A percentile compares a stretch with the other conserved stretches of the same genome.
phyloP scores from a whole-genome alignment of 2,797 vertebrate species.

The Melanotaenia trifasciata region DNA sequence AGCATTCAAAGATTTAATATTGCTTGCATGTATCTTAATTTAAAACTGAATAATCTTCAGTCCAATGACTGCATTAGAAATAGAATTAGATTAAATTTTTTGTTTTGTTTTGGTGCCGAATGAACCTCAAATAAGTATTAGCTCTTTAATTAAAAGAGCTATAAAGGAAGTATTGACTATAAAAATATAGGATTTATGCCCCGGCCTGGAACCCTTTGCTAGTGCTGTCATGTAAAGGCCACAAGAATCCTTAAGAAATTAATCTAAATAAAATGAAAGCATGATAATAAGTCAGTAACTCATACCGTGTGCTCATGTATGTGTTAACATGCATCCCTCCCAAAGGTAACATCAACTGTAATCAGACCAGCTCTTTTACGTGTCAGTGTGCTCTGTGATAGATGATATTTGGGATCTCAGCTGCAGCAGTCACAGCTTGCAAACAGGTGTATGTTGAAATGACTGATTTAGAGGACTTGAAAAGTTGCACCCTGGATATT shows the following conservation, averaged over 20 bases:
- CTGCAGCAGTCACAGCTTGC: conserved; percentile 44
- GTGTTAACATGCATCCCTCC: conserved; percentile 37
- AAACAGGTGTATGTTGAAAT: conserved; percentile 45
- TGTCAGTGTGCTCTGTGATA: conserved; percentile 45
- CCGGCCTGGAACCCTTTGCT: no score
- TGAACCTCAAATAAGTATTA: background rate
- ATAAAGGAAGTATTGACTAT: background rate
- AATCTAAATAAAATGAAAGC: no score
- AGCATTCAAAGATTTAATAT: conserved; percentile 16
- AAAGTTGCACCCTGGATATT: conserved; percentile 15
- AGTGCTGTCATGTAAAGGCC: no score
- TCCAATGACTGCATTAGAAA: conserved; percentile 21
- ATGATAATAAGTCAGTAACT: background rate
- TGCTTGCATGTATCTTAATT: conserved; percentile 39
- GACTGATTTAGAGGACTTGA: conserved; percentile 21
- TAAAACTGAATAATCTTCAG: conserved; percentile 20
- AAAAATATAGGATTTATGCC: background rate
- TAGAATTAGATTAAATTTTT: background rate
- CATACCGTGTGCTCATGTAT: background rate
- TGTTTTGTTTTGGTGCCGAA: conserved; percentile 13
- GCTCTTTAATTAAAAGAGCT: background rate
- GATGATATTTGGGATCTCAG: conserved; percentile 38
- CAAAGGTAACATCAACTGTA: conserved; percentile 64
- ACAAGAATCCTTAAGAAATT: no score
- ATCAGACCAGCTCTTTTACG: conserved; percentile 58